Evolutionary conservation across 2,888 invertebrate genomes (phyloP).

Genomic region (Drosophila formosana): DNA sequence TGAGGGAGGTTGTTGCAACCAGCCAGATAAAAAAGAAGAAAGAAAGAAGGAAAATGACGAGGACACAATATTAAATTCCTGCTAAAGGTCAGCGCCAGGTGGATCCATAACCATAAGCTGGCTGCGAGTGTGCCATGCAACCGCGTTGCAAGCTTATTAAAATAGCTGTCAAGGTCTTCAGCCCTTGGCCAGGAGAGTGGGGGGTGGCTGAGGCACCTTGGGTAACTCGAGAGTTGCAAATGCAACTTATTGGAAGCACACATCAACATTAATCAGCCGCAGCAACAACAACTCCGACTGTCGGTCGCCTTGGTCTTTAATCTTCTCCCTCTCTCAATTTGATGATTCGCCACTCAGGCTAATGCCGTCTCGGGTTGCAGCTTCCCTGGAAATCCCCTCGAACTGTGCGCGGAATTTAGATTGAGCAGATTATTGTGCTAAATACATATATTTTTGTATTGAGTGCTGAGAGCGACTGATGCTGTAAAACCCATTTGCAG

Average conservation of each 20-base stretch:
- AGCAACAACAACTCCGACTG: not conserved
- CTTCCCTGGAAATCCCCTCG: conserved; percentile 10
- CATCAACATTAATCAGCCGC: conserved; percentile 30
- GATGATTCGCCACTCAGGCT: not conserved
- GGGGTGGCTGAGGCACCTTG: not conserved
- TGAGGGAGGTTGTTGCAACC: conserved; percentile 22
- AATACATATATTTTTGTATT: not conserved
- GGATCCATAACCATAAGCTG: conserved; percentile 49
- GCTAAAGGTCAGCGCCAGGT: conserved; percentile 52
- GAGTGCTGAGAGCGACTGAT: not conserved
- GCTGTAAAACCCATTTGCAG: not conserved
- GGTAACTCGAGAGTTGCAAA: conserved; percentile 7
- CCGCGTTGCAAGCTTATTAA: conserved; percentile 37
- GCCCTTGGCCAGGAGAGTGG: conserved; percentile 9
- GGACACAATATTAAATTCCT: conserved; percentile 70
- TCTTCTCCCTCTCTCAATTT: conserved; percentile 1
- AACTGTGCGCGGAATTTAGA: not conserved
- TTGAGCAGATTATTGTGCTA: not conserved
- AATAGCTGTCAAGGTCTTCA: conserved; percentile 22
- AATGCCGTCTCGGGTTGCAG: not conserved
- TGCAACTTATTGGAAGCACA: conserved; percentile 23
- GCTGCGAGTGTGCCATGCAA: conserved; percentile 42
- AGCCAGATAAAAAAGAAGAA: not conserved
- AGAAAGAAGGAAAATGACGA: conserved; percentile 8
- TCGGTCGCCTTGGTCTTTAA: conserved; percentile 8